A percentile compares a stretch with the other conserved stretches of the same genome.
Conservation (phyloP, 2,113 vertebrate species). For the Antidorcas marsupialis region DNA sequence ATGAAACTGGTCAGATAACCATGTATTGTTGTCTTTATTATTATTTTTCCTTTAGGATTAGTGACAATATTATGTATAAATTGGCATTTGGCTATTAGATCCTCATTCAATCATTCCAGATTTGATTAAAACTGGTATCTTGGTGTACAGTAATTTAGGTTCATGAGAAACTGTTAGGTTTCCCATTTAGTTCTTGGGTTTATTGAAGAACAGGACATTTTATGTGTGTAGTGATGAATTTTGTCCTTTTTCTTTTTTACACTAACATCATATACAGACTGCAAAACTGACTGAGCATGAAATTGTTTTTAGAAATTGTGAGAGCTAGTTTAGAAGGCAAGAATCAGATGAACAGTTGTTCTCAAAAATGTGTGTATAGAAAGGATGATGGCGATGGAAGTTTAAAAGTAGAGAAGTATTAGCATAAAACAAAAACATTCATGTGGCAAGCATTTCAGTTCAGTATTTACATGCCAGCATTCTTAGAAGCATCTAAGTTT, state of each 20-base stretch:
- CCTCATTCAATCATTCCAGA: not conserved
- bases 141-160: constrained; percentile 8
- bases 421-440: not conserved
- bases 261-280: constrained; percentile 71
- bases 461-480: not conserved
- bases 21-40: not conserved
- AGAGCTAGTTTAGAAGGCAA: constrained; percentile 37
- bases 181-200: constrained; percentile 35
- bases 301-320: constrained; percentile 77
- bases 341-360: constrained; percentile 55
- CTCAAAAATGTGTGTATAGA: constrained; percentile 11
- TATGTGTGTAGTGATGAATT: constrained; percentile 64
- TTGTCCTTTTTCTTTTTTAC: constrained; percentile 57
- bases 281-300: constrained; percentile 70
- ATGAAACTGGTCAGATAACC: constrained; percentile 60
- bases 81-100: not conserved
- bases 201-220: constrained; percentile 36
- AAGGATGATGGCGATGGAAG: not conserved
- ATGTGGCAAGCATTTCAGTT: not conserved
- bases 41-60: constrained; percentile 35
- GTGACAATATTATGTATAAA: constrained; percentile 7
- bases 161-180: constrained; percentile 47
- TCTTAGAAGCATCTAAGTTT: not conserved
- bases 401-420: not conserved
- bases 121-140: constrained; percentile 46